Evolutionary conservation across 2,888 invertebrate species (phyloP).

Genomic region (Caenorhabditis uteleia): DNA sequence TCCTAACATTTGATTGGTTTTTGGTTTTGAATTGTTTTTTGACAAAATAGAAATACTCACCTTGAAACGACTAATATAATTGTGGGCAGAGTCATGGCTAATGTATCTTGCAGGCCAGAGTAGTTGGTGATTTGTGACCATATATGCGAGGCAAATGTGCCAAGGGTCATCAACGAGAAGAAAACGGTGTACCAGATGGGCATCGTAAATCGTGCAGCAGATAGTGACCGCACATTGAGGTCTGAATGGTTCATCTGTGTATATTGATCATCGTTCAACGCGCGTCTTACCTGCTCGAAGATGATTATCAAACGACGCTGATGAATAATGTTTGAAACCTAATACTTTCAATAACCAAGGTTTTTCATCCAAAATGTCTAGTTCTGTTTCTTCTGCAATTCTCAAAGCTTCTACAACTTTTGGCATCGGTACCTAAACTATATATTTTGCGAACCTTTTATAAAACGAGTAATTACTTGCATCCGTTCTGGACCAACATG

Average conservation of each 20-base stretch:
- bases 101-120: constrained; percentile 42
- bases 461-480: constrained; percentile 37
- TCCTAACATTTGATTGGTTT: background rate
- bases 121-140: constrained; percentile 61
- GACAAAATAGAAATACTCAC: constrained; percentile 12
- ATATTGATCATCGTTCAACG: background rate
- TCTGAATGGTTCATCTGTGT: constrained; percentile 30
- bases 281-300: constrained; percentile 40
- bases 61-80: constrained; percentile 51
- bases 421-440: constrained; percentile 54
- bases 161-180: constrained; percentile 54
- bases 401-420: constrained; percentile 52
- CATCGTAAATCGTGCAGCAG: constrained; percentile 53
- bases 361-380: constrained; percentile 30
- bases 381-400: constrained; percentile 35
- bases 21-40: background rate
- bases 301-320: constrained; percentile 50
- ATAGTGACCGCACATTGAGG: constrained; percentile 53
- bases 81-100: constrained; percentile 40
- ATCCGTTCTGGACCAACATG: constrained; percentile 56
- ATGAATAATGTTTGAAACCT: constrained; percentile 52
- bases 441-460: constrained; percentile 1
- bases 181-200: constrained; percentile 57
- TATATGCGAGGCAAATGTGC: constrained; percentile 55
- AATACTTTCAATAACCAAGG: constrained; percentile 43